phyloP scores from a whole-genome alignment of 1,140 invertebrate genomes.

The Heliconius melpomene region DNA sequence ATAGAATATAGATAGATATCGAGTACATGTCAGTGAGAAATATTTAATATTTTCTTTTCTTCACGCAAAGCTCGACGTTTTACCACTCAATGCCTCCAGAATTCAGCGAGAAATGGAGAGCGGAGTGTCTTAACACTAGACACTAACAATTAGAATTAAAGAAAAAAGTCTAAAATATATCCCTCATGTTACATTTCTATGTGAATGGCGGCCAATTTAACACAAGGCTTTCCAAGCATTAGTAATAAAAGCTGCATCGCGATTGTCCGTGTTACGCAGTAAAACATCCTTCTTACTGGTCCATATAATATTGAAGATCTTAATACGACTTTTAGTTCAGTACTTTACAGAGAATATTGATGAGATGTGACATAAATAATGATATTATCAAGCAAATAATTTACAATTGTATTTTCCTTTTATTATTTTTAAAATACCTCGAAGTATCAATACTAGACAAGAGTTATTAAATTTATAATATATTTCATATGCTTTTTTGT shows the following conservation, averaged over 20 bases:
- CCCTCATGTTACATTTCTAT: conserved; percentile 45
- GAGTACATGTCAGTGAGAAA: no score
- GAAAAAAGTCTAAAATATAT: no score
- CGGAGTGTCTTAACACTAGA: no score
- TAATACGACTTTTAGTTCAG: conserved; percentile 53
- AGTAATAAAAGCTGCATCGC: conserved; percentile 71
- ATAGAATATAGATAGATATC: conserved; percentile 1
- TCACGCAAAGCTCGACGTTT: no score
- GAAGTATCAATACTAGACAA: neutral
- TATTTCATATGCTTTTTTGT: neutral
- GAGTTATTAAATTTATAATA: neutral
- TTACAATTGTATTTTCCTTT: neutral
- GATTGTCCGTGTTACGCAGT: conserved; percentile 76
- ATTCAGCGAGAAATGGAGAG: no score
- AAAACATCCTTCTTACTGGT: conserved; percentile 68
- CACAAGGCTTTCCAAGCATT: conserved; percentile 72
- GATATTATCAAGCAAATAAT: conserved; percentile 18
- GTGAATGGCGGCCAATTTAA: conserved; percentile 54
- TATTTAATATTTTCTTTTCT: no score
- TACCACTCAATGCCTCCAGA: no score
- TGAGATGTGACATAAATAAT: neutral
- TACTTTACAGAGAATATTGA: conserved; percentile 26
- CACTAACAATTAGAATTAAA: no score
- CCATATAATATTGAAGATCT: conserved; percentile 71
- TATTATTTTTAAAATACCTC: neutral